Base-by-base conservation (phyloP, 2,113 vertebrate genomes). In the Petaurus breviceps region DNA sequence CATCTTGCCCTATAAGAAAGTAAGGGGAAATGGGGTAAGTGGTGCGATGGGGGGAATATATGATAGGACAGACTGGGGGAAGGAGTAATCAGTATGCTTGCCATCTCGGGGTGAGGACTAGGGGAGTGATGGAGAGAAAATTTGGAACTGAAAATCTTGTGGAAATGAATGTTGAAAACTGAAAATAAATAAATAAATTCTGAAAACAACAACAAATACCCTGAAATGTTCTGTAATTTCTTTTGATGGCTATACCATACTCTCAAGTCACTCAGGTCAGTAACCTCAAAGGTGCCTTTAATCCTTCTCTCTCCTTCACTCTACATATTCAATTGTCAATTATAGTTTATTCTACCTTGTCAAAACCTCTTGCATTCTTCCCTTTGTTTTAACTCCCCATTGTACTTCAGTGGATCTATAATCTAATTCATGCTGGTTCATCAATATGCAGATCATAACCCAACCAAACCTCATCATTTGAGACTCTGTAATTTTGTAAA, bases 401-500 rank as follows among this genome's bases (percentile, higher is more conserved):
- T 43, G 23, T 43, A 43, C 6, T 23, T 84, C n/a, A 84, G 19
- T 22, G n/a, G 68, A 84, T 22, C 19, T 77, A 8, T 8, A 43
- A 77, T 68, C 61, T 68, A 68, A n/a, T 43, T 77, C 16, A n/a
- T 77, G 37, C 37, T n/a, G 14, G 68, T 77, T 77, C 68, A 43
- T 43, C 16, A 77, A 77, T n/a, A 77, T 43, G 6, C 14, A 77
- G 37, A n/a, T 77, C 16, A 77, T 43, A 43, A 77, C 96, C 97
- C 91, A 96, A 93, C 92, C 12, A 96, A 49, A 47, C 0, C 0
- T 90, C 52, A 93, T 50, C 16, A 52, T 93, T 68, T 98, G 96
- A 92, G 96, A 51, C 92, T 46, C 51, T 94, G 96, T 91, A 96
- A 51, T 92, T 51, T 52, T 95, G 95, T 96, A 53, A 89, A 94